Evolutionary conservation across 2,797 vertebrate species (phyloP), one percentile per base, ranked within the genome.

Genomic region (Leontocebus nigricollis): DNA sequence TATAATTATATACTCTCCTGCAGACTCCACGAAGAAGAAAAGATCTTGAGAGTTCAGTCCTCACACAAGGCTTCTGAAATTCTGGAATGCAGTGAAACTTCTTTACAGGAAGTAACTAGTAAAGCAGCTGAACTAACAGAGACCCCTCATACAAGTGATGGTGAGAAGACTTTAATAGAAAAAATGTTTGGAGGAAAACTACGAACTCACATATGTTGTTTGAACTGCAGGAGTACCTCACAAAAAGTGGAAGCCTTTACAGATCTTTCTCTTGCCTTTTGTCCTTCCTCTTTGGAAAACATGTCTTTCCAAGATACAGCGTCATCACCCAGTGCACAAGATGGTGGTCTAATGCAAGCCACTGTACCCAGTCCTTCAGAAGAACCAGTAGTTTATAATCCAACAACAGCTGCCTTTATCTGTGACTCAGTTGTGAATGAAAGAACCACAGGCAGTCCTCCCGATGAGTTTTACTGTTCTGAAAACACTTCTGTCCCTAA

Each of bases 11-110:
- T 97, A 44, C 33, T 98, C 73, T 83, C 95, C 96, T 95, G 44
- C 97, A 99, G 99, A 98, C 98, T 99, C 80, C 99, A 99, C 11
- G 99, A 99, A 98, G 99, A 99, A 98, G 99, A 99, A 98, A 99
- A 99, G 98, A 99, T 99, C 33, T 96, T 99, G 98, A 99, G 99
- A 98, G 98, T 98, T 6, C 98, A 99, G 90, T 98, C 98, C 83
- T 97, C 97, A 64, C 87, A 85, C 30, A 98, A 96, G 93, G 61
- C 87, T 97, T 93, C 98, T 55, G 98, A 98, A 95, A 94, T 90
- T 91, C 41, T 93, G 30, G 95, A 94, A 59, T 98, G 30, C 75
- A 92, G 95, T 33, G 98, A 98, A 14, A 95, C 98, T 9, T 97
- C 98, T 70, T 84, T 96, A 70, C 98, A 98, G 76, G 98, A 98